Base-by-base conservation (phyloP, 2,113 vertebrate species). In the Eublepharis macularius region DNA sequence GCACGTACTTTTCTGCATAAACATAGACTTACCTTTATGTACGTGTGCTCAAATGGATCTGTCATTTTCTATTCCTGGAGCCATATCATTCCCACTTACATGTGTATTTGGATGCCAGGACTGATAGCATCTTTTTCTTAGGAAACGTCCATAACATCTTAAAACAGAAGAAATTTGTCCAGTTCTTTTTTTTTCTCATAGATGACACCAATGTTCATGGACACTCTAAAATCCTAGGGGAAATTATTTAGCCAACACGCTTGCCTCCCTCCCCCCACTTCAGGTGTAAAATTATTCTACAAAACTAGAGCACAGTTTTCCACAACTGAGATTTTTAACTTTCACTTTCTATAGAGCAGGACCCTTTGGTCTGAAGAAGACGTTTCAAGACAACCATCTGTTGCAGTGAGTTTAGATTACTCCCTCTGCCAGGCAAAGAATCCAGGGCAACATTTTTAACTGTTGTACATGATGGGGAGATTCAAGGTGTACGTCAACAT, bases 301-400 rank as follows among this genome's bases (percentile, higher is more conserved):
- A 63, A 92, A 92, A 93, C 63, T 14, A 63, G 75, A 91, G 73
- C 73, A 60, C 82, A 5, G 49, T 57, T 84, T 90, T 92, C 85
- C 29, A n/a, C n/a, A 12, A 51, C 6, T 11, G 41, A 87, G 76
- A 83, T 57, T 88, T 88, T 88, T 90, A 80, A 85, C 51, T 79
- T n/a, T 78, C 80, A 82, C 86, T 68, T 92, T 94, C 78, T 72
- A 72, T 43, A 85, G 60, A 57, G 49, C 54, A 11, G 17, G n/a
- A 43, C 91, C 47, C 81, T 90, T 90, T 72, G 63, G 60, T 21
- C 57, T 87, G 80, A 83, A 92, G 83, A 65, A 92, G 78, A 84
- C 70, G 21, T 76, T 91, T 39, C 17, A 77, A 84, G 49, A 66
- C 24, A 29, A 80, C 84, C 73, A 47, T 63, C 66, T 45, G 47